A percentile compares a stretch with the other conserved stretches of the same genome.
phyloP scores from a whole-genome alignment of 2,888 invertebrate genomes.

The Uropetala carovei region DNA sequence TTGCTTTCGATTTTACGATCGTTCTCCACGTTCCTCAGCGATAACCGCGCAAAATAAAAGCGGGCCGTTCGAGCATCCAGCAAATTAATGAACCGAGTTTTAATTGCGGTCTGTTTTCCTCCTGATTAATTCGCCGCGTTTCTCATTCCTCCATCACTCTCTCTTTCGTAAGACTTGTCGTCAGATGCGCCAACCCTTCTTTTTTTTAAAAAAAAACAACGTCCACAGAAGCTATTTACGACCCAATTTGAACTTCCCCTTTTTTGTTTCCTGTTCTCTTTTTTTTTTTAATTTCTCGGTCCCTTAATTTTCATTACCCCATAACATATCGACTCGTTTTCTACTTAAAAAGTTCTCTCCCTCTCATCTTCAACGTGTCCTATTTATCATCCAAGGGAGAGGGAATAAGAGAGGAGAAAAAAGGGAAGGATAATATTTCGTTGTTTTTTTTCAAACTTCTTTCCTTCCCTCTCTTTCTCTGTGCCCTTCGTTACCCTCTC shows the following conservation, averaged over 20 bases:
- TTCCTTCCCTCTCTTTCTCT: too few relatives aligned
- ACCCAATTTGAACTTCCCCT: conserved; percentile 34
- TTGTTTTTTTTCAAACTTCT: neutral
- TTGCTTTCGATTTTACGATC: too few relatives aligned
- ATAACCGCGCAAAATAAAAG: too few relatives aligned
- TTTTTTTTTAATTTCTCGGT: neutral
- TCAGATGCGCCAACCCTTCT: neutral
- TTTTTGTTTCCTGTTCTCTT: neutral
- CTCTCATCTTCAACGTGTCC: neutral
- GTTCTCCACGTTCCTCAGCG: too few relatives aligned
- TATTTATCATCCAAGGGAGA: conserved; percentile 20
- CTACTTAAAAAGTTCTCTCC: neutral
- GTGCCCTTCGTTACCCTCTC: neutral
- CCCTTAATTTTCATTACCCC: conserved; percentile 38
- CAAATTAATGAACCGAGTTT: too few relatives aligned
- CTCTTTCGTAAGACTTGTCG: neutral
- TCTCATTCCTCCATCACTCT: neutral
- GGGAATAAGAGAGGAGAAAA: neutral
- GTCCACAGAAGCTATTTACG: neutral
- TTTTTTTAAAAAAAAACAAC: too few relatives aligned
- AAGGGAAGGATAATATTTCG: neutral
- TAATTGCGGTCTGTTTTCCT: too few relatives aligned
- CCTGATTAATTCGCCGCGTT: too few relatives aligned
- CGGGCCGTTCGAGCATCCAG: too few relatives aligned
- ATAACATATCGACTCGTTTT: conserved; percentile 37